Evolutionary conservation across 2,888 invertebrate genomes (phyloP).

Genomic region (Diplolepis rosae): DNA sequence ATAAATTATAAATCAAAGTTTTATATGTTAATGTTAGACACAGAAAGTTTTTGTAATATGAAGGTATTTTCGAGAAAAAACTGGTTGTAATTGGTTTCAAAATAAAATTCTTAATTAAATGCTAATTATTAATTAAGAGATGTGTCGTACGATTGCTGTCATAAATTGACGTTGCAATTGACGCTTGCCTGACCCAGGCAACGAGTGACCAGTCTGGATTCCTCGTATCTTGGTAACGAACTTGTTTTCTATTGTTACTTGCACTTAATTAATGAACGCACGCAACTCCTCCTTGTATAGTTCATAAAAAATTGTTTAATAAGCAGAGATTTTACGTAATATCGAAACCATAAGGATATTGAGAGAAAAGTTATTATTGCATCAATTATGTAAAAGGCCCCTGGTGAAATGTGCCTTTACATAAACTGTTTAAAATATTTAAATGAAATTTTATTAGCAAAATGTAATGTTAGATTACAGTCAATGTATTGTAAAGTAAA

Average conservation of each 20-base stretch:
- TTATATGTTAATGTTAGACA: no score
- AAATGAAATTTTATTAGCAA: no score
- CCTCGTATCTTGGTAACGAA: conserved; percentile 39
- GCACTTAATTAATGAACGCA: conserved; percentile 50
- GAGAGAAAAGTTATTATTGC: conserved; percentile 7
- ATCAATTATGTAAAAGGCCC: not conserved
- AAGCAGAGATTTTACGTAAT: conserved; percentile 28
- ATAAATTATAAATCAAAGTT: no score
- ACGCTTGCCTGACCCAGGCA: conserved; percentile 2
- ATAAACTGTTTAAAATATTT: no score
- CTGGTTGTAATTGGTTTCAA: no score
- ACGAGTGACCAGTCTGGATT: conserved; percentile 50
- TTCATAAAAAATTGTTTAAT: conserved; percentile 22
- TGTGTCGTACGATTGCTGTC: conserved; percentile 1
- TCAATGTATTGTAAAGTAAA: no score
- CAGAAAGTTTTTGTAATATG: no score
- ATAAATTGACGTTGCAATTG: conserved; percentile 7
- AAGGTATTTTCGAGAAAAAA: not conserved
- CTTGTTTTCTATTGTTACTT: conserved; percentile 44
- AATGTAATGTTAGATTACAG: no score
- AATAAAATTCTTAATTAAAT: not conserved
- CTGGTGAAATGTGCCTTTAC: no score
- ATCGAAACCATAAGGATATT: conserved; percentile 10
- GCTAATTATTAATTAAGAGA: not conserved
- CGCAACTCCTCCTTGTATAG: conserved; percentile 42